These are phyloP conservation scores for Drepanosiphum platanoidis DNA, from an alignment of 2,888 invertebrate genomes.

Conservation along the genomic window DNA sequence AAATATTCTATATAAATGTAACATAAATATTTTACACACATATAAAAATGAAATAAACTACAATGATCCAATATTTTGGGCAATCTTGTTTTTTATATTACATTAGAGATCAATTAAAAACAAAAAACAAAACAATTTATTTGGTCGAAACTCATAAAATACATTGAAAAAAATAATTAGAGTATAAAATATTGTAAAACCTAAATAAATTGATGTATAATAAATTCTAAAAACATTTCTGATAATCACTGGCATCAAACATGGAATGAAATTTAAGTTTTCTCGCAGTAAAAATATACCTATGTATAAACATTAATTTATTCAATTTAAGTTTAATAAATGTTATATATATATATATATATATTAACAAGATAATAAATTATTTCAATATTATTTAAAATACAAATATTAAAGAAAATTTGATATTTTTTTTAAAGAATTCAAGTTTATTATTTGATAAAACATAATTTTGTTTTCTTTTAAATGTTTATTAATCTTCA, in stretches of 20 bases:
- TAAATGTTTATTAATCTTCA: neutral
- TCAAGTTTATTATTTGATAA: no score
- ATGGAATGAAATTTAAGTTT: slow-evolving; percentile 55
- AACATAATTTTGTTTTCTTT: neutral
- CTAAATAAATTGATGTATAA: neutral
- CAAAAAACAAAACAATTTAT: slow-evolving; percentile 40
- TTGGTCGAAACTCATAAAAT: slow-evolving; percentile 42
- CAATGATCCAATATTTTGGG: slow-evolving; percentile 43
- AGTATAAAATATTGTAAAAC: neutral
- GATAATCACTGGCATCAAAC: slow-evolving; percentile 44
- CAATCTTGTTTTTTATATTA: slow-evolving; percentile 50
- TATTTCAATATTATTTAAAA: neutral
- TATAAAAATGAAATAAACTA: slow-evolving; percentile 51
- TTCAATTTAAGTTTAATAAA: neutral
- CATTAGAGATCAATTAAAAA: slow-evolving; percentile 47
- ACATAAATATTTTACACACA: slow-evolving; percentile 46
- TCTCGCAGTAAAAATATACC: neutral
- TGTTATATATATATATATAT: neutral
- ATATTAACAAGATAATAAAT: neutral
- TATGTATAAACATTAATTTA: slow-evolving; percentile 9
- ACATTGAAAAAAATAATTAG: slow-evolving; percentile 12
- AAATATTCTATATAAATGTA: slow-evolving; percentile 44
- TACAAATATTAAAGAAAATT: neutral
- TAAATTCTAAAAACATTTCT: slow-evolving; percentile 7
- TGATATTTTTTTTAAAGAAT: no score